phyloP scores from a whole-genome alignment of 35 echinoderm and acorn worm species.

The Apostichopus californicus region DNA sequence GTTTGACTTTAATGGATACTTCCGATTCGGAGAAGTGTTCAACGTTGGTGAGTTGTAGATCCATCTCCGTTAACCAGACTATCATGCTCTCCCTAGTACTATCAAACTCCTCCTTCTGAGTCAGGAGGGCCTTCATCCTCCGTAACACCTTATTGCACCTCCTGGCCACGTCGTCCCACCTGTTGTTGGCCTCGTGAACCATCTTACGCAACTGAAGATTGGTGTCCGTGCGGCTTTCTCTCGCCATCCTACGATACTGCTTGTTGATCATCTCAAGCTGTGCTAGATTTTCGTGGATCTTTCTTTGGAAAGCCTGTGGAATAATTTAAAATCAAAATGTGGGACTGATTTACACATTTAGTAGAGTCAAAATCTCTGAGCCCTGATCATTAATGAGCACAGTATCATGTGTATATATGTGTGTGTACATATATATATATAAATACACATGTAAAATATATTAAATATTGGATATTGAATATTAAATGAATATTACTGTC shows the following conservation, averaged over 20 bases:
- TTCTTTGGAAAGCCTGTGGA: constrained; percentile 89
- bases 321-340: no score
- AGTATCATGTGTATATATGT: no score
- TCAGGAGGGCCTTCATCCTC: constrained; percentile 68
- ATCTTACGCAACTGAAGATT: constrained; percentile 77
- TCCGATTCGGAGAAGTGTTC: constrained; percentile 99
- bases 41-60: constrained; percentile 95
- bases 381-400: no score
- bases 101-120: constrained; percentile 90
- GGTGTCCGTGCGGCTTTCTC: constrained; percentile 90
- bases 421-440: no score
- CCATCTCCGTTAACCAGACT: constrained; percentile 98
- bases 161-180: constrained; percentile 83
- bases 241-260: constrained; percentile 93
- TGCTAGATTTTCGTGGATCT: constrained; percentile 96
- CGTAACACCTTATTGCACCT: constrained; percentile 78
- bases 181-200: constrained; percentile 92
- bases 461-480: no score
- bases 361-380: no score
- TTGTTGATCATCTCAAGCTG: constrained; percentile 99
- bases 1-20: constrained; percentile 87
- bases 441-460: no score
- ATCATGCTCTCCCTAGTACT: constrained; percentile 89
- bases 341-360: no score
- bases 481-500: no score